phyloP scores from a whole-genome alignment of 2,113 vertebrate genomes.

The Sclerurus mexicanus region DNA sequence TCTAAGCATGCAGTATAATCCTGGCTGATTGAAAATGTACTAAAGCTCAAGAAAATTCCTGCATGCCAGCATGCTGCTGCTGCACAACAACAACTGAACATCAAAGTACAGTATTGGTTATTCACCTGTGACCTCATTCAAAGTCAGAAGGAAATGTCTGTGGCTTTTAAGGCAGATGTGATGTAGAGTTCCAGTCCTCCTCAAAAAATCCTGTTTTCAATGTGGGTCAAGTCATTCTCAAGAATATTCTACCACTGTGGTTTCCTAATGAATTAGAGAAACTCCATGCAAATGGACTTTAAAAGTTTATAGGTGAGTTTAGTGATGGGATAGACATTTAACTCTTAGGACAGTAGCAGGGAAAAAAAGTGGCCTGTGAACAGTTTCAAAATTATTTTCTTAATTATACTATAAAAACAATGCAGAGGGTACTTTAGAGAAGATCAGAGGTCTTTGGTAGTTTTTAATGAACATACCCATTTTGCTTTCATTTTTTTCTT shows the following conservation, averaged over 20 bases:
- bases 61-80: background rate
- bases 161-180: conserved; percentile 71
- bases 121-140: conserved; percentile 49
- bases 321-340: background rate
- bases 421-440: background rate
- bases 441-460: background rate
- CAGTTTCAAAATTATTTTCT: background rate
- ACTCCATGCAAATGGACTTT: background rate
- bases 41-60: background rate
- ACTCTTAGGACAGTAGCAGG: background rate
- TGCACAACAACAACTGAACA: background rate
- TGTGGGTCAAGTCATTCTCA: conserved; percentile 74
- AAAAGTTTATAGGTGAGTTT: background rate
- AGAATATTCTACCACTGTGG: conserved; percentile 67
- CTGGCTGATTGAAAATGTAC: background rate
- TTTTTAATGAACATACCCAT: background rate
- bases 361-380: background rate
- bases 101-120: conserved; percentile 18
- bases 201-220: conserved; percentile 31
- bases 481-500: background rate
- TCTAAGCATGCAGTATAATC: background rate
- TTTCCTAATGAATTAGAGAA: conserved; percentile 43
- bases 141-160: conserved; percentile 70
- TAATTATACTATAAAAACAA: background rate
- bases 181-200: conserved; percentile 62